These are phyloP conservation scores for Lytechinus variegatus DNA, from an alignment of 35 echinoderm and acorn worm species.

Conservation along the genomic window DNA sequence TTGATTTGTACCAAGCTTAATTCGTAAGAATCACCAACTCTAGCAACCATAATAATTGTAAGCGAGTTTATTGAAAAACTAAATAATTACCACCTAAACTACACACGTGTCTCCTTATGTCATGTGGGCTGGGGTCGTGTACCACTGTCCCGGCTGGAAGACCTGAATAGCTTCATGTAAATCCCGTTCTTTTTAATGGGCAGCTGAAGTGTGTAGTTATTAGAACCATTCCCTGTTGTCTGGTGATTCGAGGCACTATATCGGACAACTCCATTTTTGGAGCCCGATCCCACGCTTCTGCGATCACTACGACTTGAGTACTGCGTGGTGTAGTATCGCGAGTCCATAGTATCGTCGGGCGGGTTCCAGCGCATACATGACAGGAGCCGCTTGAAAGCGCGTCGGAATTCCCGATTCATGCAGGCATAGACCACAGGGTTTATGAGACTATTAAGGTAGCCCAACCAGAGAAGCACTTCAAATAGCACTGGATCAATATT, in stretches of 20 bases:
- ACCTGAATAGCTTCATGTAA: constrained; percentile 66
- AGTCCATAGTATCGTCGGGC: constrained; percentile 35
- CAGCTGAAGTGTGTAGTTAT: constrained; percentile 63
- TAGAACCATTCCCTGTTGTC: constrained; percentile 33
- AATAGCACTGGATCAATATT: constrained; percentile 19
- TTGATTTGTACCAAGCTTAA: not conserved
- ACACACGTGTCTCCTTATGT: constrained; percentile 15
- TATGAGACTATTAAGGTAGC: constrained; percentile 84
- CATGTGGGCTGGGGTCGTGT: constrained; percentile 41
- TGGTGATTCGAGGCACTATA: constrained; percentile 43
- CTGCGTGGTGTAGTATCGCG: constrained; percentile 61
- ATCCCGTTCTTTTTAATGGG: constrained; percentile 71
- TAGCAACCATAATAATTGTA: not conserved
- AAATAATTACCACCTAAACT: not conserved
- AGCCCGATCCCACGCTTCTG: constrained; percentile 17
- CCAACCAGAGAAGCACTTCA: constrained; percentile 79
- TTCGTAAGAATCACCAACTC: not conserved
- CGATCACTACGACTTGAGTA: constrained; percentile 46
- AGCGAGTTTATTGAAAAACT: not conserved
- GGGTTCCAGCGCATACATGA: constrained; percentile 39
- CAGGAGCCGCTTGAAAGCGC: constrained; percentile 82
- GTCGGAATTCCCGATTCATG: constrained; percentile 84
- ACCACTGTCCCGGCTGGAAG: constrained; percentile 24
- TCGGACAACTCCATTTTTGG: constrained; percentile 32
- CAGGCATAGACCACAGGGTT: constrained; percentile 86